Percentiles rank a stretch among this genome's conserved stretches.
These are phyloP conservation scores for Cardinalis cardinalis DNA, from an alignment of 2,113 vertebrate species.

Conservation along the genomic window DNA sequence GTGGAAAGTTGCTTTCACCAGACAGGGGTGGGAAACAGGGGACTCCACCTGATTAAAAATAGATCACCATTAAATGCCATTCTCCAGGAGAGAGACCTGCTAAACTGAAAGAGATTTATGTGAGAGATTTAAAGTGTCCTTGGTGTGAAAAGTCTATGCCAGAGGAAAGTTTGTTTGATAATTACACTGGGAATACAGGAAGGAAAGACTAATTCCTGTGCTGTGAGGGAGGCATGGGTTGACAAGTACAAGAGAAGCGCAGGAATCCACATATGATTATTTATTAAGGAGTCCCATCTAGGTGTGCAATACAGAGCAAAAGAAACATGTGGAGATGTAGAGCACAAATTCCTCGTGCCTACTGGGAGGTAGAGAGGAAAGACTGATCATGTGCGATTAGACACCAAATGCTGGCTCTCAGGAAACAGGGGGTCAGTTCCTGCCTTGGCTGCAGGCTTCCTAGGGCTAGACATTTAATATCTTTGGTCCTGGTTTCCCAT, in stretches of 20 bases:
- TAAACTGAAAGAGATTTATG: conserved; percentile 49
- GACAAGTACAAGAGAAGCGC: conserved; percentile 24
- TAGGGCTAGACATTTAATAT: conserved; percentile 37
- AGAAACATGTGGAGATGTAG: conserved; percentile 36
- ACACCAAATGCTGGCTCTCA: background rate
- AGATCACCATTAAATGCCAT: conserved; percentile 35
- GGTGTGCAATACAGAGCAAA: background rate
- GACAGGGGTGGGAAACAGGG: conserved; percentile 32
- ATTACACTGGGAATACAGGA: conserved; percentile 39
- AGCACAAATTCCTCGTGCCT: conserved; percentile 39
- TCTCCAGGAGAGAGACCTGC: background rate
- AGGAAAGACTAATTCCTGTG: conserved; percentile 22
- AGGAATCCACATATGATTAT: background rate
- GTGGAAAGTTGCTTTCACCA: conserved; percentile 50
- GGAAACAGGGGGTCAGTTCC: conserved; percentile 44
- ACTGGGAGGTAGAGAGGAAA: conserved; percentile 58
- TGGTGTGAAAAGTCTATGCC: conserved; percentile 4
- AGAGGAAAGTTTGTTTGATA: conserved; percentile 22
- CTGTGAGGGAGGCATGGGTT: conserved; percentile 2
- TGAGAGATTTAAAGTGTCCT: conserved; percentile 37
- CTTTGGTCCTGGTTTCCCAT: conserved; percentile 21
- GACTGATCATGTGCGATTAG: conserved; percentile 53
- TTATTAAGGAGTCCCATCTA: conserved; percentile 33
- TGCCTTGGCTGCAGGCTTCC: conserved; percentile 32
- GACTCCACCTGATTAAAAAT: conserved; percentile 49